Conservation (phyloP, 1,140 invertebrate genomes). For the Zeugodacus cucurbitae region DNA sequence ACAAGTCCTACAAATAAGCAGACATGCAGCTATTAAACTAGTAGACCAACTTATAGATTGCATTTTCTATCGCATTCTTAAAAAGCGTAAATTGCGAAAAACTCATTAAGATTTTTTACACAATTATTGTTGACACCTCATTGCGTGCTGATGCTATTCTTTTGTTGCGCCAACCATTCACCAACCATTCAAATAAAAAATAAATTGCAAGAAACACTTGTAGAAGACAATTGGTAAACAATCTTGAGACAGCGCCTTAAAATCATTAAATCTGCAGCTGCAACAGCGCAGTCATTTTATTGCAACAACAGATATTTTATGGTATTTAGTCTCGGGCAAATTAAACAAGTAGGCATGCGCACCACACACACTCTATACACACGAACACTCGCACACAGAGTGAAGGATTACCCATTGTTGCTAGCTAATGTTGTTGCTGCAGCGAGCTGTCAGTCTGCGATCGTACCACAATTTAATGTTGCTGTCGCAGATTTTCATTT, state of each 20-base stretch:
- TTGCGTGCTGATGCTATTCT: conserved; percentile 1
- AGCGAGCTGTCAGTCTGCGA: neutral
- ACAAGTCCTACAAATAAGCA: too few species aligned
- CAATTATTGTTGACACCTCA: neutral
- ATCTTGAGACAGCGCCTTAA: neutral
- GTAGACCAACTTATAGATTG: too few species aligned
- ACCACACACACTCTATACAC: neutral
- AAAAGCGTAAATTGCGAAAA: neutral
- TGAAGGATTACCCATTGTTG: neutral
- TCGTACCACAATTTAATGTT: neutral
- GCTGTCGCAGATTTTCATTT: neutral
- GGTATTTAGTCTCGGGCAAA: conserved; percentile 12
- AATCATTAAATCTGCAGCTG: neutral
- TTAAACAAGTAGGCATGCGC: neutral
- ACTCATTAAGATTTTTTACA: neutral
- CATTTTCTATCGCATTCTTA: neutral
- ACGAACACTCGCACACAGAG: neutral
- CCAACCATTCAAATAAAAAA: too few species aligned
- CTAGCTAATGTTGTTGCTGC: neutral
- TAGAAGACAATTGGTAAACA: neutral
- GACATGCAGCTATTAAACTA: too few species aligned
- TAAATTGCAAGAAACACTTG: neutral
- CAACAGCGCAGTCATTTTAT: neutral
- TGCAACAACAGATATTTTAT: neutral
- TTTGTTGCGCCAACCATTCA: neutral